phyloP scores from a whole-genome alignment of 2,797 vertebrate species.

The Sebastes paucispinis region DNA sequence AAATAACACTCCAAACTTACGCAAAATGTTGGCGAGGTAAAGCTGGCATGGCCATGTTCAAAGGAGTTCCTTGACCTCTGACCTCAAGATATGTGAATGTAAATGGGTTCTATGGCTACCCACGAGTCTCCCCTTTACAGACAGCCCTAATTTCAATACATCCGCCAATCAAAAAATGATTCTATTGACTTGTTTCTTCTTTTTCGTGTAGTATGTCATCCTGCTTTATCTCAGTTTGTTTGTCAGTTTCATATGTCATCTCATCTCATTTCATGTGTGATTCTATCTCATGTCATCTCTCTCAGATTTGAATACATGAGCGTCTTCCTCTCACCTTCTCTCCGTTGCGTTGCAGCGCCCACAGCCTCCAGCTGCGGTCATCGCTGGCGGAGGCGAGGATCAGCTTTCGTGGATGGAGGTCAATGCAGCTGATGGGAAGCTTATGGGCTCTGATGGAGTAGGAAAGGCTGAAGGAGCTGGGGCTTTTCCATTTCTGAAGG shows the following conservation, averaged over 20 bases:
- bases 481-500: background rate
- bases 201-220: background rate
- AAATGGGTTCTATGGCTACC: too few species aligned
- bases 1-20: too few species aligned
- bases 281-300: too few species aligned
- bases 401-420: slow-evolving; percentile 38
- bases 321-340: slow-evolving; percentile 42
- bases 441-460: slow-evolving; percentile 52
- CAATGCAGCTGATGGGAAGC: slow-evolving; percentile 51
- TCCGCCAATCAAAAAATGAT: background rate
- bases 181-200: background rate
- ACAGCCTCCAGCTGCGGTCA: slow-evolving; percentile 63
- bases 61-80: too few species aligned
- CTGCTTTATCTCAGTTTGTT: background rate
- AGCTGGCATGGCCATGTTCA: too few species aligned
- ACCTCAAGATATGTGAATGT: too few species aligned
- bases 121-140: too few species aligned
- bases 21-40: too few species aligned
- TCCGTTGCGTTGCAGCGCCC: slow-evolving; percentile 27
- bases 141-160: too few species aligned
- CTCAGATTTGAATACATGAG: background rate
- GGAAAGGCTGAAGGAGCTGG: slow-evolving; percentile 13
- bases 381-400: slow-evolving; percentile 50
- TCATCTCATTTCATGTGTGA: too few species aligned
- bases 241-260: background rate